Evolutionary conservation across 1,140 invertebrate species (phyloP).

Genomic region (Saccostrea cuccullata): DNA sequence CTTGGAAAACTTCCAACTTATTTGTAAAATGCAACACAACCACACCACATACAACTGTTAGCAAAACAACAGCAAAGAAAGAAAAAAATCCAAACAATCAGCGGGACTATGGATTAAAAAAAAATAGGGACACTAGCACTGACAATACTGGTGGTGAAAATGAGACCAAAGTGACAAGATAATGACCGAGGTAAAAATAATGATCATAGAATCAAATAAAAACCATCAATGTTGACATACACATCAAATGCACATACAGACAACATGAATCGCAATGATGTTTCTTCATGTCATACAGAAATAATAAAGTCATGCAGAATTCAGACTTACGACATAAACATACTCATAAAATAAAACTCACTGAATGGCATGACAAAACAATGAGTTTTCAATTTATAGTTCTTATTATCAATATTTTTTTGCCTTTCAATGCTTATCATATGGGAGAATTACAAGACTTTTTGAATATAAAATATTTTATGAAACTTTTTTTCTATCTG

Average conservation of each 20-base stretch:
- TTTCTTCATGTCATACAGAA: not conserved
- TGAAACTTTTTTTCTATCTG: no score
- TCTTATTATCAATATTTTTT: no score
- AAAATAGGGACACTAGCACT: constrained; percentile 7
- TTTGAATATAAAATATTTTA: no score
- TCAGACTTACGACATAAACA: no score
- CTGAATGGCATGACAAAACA: no score
- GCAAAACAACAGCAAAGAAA: constrained; percentile 43
- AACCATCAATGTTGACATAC: constrained; percentile 16
- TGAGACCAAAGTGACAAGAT: not conserved
- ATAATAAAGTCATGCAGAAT: not conserved
- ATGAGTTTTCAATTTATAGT: no score
- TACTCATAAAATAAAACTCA: no score
- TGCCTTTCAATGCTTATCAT: no score
- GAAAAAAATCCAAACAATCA: constrained; percentile 8
- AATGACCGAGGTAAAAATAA: not conserved
- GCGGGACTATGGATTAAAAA: constrained; percentile 4
- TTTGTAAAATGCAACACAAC: constrained; percentile 19
- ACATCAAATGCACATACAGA: constrained; percentile 12
- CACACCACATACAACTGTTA: constrained; percentile 40
- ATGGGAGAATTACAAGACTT: no score
- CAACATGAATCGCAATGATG: not conserved
- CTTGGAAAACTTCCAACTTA: not conserved
- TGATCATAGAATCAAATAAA: not conserved
- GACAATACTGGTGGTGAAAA: not conserved